Percentiles rank a stretch among this genome's conserved stretches.
phyloP scores from a whole-genome alignment of 2,797 vertebrate genomes.

The Poecilia gillii region DNA sequence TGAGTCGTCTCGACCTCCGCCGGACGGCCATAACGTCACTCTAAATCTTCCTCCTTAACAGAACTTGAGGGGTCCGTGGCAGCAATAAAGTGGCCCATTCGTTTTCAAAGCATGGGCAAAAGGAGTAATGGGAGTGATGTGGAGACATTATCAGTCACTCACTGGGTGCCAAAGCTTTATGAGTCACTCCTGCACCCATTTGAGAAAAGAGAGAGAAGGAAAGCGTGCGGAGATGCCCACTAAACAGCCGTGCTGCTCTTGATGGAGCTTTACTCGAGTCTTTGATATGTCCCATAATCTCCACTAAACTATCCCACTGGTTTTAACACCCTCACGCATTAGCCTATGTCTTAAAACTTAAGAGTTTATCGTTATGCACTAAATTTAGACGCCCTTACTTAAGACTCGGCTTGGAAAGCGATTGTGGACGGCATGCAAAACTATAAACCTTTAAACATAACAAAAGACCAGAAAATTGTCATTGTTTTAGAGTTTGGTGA shows the following conservation, averaged over 20 bases:
- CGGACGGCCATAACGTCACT: conserved; percentile 49
- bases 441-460: conserved; percentile 59
- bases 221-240: conserved; percentile 67
- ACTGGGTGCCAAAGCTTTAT: conserved; percentile 61
- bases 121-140: conserved; percentile 61
- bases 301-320: conserved; percentile 77
- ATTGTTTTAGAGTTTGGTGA: conserved; percentile 68
- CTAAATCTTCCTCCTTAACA: conserved; percentile 73
- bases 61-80: conserved; percentile 50
- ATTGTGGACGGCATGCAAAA: conserved; percentile 47
- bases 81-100: conserved; percentile 72
- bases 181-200: conserved; percentile 51
- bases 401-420: conserved; percentile 67
- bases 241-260: conserved; percentile 64
- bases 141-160: conserved; percentile 69
- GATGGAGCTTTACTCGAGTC: conserved; percentile 73
- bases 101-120: conserved; percentile 59
- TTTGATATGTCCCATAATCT: conserved; percentile 77
- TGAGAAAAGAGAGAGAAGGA: conserved; percentile 12
- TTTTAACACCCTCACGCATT: conserved; percentile 77
- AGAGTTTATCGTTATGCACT: conserved; percentile 76
- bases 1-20: conserved; percentile 57
- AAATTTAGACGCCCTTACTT: conserved; percentile 74
- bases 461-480: conserved; percentile 47
- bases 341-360: conserved; percentile 80